phyloP scores from a whole-genome alignment of 2,797 vertebrate species.

The Capromys pilorides region DNA sequence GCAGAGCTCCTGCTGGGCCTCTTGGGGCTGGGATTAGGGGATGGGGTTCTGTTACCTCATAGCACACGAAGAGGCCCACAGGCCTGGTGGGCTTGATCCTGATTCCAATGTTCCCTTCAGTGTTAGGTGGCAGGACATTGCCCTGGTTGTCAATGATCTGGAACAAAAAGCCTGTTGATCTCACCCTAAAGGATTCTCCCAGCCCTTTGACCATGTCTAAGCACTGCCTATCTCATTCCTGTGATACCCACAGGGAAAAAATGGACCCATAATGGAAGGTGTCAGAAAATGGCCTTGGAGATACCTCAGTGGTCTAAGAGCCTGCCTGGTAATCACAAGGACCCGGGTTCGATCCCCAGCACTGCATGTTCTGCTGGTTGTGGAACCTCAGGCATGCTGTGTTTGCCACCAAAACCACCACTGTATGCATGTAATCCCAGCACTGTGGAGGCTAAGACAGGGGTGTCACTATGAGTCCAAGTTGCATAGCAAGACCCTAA shows the following conservation, averaged over 20 bases:
- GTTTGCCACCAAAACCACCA: no score
- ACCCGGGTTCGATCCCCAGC: no score
- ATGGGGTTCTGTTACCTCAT: slow-evolving; percentile 84
- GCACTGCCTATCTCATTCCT: background rate
- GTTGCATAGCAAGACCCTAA: no score
- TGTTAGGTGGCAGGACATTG: slow-evolving; percentile 84
- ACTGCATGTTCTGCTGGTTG: no score
- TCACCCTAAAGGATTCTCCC: background rate
- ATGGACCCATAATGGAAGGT: background rate
- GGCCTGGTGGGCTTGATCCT: slow-evolving; percentile 88
- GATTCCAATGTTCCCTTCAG: slow-evolving; percentile 89
- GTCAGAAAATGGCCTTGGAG: background rate
- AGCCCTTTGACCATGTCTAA: background rate
- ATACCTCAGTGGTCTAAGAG: no score
- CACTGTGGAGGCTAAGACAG: no score
- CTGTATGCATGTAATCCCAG: no score
- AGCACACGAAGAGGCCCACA: slow-evolving; percentile 87
- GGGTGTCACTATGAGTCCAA: no score
- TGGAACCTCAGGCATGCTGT: no score
- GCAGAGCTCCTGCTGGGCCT: background rate
- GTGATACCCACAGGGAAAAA: background rate
- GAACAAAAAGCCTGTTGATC: slow-evolving; percentile 61
- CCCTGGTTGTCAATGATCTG: slow-evolving; percentile 89
- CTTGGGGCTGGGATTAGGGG: no score
- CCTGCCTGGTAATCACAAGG: no score